A percentile compares a stretch with the other conserved stretches of the same genome.
phyloP scores from a whole-genome alignment of 2,888 invertebrate species.

The Platycheirus albimanus region DNA sequence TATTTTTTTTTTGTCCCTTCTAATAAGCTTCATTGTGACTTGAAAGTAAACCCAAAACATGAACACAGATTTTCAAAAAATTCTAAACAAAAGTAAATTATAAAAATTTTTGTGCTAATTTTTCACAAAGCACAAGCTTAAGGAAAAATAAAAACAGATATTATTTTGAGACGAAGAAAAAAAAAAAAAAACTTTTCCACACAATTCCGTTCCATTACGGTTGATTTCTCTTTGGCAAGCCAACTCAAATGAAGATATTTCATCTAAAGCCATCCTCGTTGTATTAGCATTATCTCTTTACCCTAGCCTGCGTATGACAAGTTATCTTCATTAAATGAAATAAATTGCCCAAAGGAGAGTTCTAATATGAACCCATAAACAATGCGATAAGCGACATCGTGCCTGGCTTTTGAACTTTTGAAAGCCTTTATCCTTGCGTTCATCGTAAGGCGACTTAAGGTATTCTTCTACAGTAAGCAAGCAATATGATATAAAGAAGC shows the following conservation, averaged over 20 bases:
- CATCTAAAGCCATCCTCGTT: conserved; percentile 45
- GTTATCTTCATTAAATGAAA: conserved; percentile 74
- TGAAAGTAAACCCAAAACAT: no score
- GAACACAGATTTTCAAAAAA: no score
- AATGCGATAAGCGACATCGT: conserved; percentile 69
- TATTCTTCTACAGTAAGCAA: conserved; percentile 12
- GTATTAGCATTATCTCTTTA: conserved; percentile 52
- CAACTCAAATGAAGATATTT: conserved; percentile 60
- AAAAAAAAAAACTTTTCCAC: neutral
- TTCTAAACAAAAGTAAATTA: no score
- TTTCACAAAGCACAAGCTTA: no score
- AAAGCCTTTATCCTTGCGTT: conserved; percentile 51
- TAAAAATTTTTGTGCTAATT: no score
- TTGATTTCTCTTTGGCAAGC: conserved; percentile 17
- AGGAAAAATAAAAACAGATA: no score
- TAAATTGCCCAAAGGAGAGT: conserved; percentile 73
- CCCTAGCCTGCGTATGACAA: conserved; percentile 68
- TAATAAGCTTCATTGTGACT: no score
- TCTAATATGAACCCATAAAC: conserved; percentile 72
- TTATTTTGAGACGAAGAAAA: no score
- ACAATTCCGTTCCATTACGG: conserved; percentile 4
- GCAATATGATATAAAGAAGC: conserved; percentile 35
- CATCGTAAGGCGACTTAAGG: conserved; percentile 10
- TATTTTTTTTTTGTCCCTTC: no score
- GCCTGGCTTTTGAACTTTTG: conserved; percentile 67